phyloP scores from a whole-genome alignment of 2,797 vertebrate species.

The Hoplostethus mediterraneus region DNA sequence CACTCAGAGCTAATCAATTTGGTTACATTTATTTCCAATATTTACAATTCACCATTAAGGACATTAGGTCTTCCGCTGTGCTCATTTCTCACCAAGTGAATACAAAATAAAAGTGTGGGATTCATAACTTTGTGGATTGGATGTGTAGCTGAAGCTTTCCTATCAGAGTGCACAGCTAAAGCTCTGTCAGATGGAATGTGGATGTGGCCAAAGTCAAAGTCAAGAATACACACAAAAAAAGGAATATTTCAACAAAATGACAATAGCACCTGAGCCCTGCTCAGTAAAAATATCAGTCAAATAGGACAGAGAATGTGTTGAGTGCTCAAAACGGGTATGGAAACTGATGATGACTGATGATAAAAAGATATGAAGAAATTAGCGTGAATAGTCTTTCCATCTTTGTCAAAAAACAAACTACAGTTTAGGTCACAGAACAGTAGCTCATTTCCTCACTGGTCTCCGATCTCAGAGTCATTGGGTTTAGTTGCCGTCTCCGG shows the following conservation, averaged over 20 bases:
- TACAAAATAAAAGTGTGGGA: slow-evolving; percentile 33
- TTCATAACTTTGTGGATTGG: background rate
- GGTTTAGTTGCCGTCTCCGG: slow-evolving; percentile 28
- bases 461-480: slow-evolving; percentile 78
- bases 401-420: slow-evolving; percentile 12
- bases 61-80: slow-evolving; percentile 29
- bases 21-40: slow-evolving; percentile 14
- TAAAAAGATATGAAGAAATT: slow-evolving; percentile 19
- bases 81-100: slow-evolving; percentile 48
- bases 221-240: background rate
- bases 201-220: background rate
- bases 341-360: slow-evolving; percentile 1
- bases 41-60: slow-evolving; percentile 12
- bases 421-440: background rate
- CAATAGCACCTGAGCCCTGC: slow-evolving; percentile 38
- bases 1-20: background rate
- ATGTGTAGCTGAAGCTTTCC: background rate
- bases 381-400: slow-evolving; percentile 9
- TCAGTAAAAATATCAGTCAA: slow-evolving; percentile 4
- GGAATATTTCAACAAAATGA: background rate
- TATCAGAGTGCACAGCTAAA: background rate
- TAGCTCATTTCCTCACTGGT: slow-evolving; percentile 43
- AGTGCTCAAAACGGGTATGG: background rate
- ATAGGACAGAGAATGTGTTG: background rate
- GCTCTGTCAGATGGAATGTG: background rate